A percentile compares a stretch with the other conserved stretches of the same genome.
Evolutionary conservation across 2,113 vertebrate genomes (phyloP).

Genomic region (Struthio camelus): DNA sequence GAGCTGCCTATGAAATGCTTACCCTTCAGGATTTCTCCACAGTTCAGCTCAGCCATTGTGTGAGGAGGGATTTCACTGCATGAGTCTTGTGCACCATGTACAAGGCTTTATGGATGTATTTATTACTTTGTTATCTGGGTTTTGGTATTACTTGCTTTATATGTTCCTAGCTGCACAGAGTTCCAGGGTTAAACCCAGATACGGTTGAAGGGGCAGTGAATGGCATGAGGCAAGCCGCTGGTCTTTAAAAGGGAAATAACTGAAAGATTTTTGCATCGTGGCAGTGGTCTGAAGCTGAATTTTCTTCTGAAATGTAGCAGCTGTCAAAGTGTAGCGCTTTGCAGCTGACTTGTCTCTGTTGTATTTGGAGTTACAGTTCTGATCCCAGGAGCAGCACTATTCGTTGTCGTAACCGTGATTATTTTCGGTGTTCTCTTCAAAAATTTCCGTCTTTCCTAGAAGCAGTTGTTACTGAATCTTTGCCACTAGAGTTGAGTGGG

Average conservation of each 20-base stretch:
- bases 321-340: background rate
- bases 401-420: background rate
- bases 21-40: background rate
- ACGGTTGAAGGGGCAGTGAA: background rate
- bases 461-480: conserved; percentile 17
- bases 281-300: background rate
- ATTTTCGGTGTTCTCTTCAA: background rate
- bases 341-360: background rate
- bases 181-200: background rate
- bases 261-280: background rate
- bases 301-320: conserved; percentile 10
- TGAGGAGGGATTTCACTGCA: background rate
- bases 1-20: background rate
- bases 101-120: background rate
- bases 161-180: background rate
- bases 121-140: background rate
- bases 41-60: background rate
- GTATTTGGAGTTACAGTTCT: background rate
- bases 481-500: conserved; percentile 25
- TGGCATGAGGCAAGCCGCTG: background rate
- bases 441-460: conserved; percentile 39
- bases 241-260: conserved; percentile 23
- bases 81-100: accelerated
- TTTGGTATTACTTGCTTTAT: background rate
- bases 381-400: background rate